These are phyloP conservation scores for Anastrepha ludens DNA, from an alignment of 1,140 invertebrate species.

Conservation along the genomic window DNA sequence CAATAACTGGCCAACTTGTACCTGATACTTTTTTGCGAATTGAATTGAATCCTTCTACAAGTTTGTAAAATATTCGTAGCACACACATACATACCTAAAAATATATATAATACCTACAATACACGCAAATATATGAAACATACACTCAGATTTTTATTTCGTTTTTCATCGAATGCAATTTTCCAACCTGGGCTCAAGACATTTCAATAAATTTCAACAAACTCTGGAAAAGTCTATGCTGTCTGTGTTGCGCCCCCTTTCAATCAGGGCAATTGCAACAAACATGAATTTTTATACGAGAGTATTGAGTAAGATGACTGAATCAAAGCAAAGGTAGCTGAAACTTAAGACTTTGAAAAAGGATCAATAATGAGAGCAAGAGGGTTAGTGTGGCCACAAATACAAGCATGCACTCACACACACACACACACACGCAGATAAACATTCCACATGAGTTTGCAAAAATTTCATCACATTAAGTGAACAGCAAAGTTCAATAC, in stretches of 20 bases:
- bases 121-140: neutral
- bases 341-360: constrained; percentile 28
- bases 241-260: neutral
- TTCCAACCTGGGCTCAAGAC: neutral
- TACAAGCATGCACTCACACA: neutral
- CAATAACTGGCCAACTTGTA: constrained; percentile 8
- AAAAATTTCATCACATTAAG: constrained; percentile 57
- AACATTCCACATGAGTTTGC: constrained; percentile 33
- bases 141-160: neutral
- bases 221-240: neutral
- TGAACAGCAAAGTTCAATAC: constrained; percentile 12
- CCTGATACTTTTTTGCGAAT: neutral
- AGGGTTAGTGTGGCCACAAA: neutral
- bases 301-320: constrained; percentile 13
- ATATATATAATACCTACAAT: neutral
- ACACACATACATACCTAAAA: no score
- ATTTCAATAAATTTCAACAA: constrained; percentile 37
- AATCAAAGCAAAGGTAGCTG: constrained; percentile 31
- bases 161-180: constrained; percentile 10
- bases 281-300: neutral
- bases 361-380: neutral
- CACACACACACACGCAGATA: neutral
- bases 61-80: no score
- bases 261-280: constrained; percentile 45
- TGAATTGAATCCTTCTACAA: no score